Conservation (phyloP, 2,113 vertebrate genomes). For the Stigmatopora argus region DNA sequence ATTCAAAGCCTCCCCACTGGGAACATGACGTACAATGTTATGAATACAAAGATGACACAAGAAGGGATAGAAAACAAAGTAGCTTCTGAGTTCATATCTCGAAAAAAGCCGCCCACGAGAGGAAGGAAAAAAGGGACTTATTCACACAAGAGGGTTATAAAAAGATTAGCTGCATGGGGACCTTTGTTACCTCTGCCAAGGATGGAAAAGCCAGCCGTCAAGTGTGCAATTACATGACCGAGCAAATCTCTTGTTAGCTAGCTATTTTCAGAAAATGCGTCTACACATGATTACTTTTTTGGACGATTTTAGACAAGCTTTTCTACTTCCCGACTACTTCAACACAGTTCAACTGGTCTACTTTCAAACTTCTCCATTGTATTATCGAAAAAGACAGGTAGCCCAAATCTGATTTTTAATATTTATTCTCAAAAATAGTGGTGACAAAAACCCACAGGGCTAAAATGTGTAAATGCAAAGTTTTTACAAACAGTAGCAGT, state of each 20-base stretch:
- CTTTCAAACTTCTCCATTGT: neutral
- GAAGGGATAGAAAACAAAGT: neutral
- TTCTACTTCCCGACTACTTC: neutral
- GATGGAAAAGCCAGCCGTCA: neutral
- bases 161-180: slow-evolving; percentile 46
- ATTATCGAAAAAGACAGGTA: neutral
- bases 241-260: neutral
- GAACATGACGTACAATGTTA: neutral
- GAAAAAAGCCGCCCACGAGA: slow-evolving; percentile 3
- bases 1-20: neutral
- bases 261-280: neutral
- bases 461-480: neutral
- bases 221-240: neutral
- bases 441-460: neutral
- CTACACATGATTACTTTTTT: neutral
- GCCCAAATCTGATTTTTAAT: neutral
- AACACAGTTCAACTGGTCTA: neutral
- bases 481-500: neutral
- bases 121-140: slow-evolving; percentile 22
- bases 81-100: neutral
- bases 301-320: too few relatives aligned
- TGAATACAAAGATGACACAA: neutral
- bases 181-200: slow-evolving; percentile 34
- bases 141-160: slow-evolving; percentile 17
- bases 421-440: neutral